Evolutionary conservation across 2,888 invertebrate species (phyloP).

Genomic region (Ormyrus nitidulus): DNA sequence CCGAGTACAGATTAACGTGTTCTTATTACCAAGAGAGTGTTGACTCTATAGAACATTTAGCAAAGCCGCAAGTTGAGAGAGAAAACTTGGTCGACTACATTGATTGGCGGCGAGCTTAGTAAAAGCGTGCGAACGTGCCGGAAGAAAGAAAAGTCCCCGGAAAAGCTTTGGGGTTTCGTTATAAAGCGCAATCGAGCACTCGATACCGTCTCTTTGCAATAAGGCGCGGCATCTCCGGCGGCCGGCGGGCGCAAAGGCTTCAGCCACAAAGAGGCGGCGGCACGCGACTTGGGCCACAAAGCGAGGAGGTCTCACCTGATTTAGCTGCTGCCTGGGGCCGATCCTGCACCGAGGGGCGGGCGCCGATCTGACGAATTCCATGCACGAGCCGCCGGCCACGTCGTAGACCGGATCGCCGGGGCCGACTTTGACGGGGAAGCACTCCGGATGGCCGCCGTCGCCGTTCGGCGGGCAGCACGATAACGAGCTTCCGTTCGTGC

Average conservation of each 20-base stretch:
- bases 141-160: background rate
- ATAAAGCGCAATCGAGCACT: background rate
- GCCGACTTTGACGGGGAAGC: slow-evolving; percentile 85
- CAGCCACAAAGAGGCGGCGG: background rate
- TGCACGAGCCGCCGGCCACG: slow-evolving; percentile 83
- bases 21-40: too few relatives aligned
- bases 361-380: slow-evolving; percentile 91
- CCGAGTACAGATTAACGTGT: too few relatives aligned
- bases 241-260: background rate
- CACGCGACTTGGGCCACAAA: background rate
- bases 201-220: background rate
- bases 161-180: background rate
- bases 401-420: slow-evolving; percentile 83
- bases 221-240: background rate
- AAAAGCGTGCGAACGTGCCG: too few relatives aligned
- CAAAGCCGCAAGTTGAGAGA: too few relatives aligned
- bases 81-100: too few relatives aligned
- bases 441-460: slow-evolving; percentile 82
- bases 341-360: slow-evolving; percentile 86
- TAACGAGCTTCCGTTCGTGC: slow-evolving; percentile 83
- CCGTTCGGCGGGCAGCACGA: slow-evolving; percentile 80
- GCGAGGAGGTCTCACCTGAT: slow-evolving; percentile 80
- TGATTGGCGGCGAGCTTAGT: too few relatives aligned
- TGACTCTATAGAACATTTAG: too few relatives aligned
- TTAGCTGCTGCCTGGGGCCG: slow-evolving; percentile 89